A percentile compares a stretch with the other conserved stretches of the same genome.
Evolutionary conservation across 2,113 vertebrate genomes (phyloP).

Genomic region (Platysternon megacephalum): DNA sequence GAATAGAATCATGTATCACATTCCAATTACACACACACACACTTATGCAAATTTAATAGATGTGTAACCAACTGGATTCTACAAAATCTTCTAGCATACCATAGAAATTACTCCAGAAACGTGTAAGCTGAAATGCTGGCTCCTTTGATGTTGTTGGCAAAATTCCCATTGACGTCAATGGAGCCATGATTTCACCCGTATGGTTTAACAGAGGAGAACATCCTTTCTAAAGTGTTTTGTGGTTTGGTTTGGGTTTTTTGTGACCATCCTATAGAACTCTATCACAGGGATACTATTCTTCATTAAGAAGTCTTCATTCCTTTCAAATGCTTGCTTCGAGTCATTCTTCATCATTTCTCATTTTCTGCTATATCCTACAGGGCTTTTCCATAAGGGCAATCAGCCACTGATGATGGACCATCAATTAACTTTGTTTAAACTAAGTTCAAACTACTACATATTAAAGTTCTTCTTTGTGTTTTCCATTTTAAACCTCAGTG

Average conservation of each 20-base stretch:
- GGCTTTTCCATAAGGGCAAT: not conserved
- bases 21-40: not conserved
- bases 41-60: not conserved
- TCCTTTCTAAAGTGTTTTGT: not conserved
- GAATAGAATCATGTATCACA: not conserved
- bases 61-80: not conserved
- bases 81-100: not conserved
- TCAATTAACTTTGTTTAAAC: not conserved
- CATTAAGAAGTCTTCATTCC: not conserved
- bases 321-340: not conserved
- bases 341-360: not conserved
- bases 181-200: too few species aligned
- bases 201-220: fast-evolving
- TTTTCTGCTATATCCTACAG: fast-evolving
- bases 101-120: fast-evolving
- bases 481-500: fast-evolving
- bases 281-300: not conserved
- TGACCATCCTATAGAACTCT: not conserved
- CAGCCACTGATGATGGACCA: not conserved
- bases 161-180: not conserved
- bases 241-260: not conserved
- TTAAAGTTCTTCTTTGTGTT: not conserved
- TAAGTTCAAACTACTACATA: not conserved
- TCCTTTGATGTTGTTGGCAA: not conserved
- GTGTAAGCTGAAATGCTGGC: not conserved